Evolutionary conservation across 2,888 invertebrate species (phyloP).

Genomic region (Eristalis intricaria): DNA sequence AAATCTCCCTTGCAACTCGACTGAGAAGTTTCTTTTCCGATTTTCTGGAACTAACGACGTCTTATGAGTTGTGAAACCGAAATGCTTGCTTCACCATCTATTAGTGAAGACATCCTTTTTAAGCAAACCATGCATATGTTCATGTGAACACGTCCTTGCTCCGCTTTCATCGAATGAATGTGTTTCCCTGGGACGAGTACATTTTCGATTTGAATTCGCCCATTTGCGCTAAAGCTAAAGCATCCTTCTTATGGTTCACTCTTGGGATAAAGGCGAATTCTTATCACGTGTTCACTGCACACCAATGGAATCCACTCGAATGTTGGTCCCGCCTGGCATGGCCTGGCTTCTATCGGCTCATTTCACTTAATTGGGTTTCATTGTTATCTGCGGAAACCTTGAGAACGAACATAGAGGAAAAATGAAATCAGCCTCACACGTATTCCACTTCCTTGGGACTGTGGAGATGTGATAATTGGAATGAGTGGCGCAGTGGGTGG

Average conservation of each 20-base stretch:
- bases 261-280: slow-evolving; percentile 35
- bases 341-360: slow-evolving; percentile 14
- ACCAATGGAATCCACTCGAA: slow-evolving; percentile 11
- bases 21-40: not conserved
- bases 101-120: not conserved
- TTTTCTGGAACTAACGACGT: not conserved
- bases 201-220: slow-evolving; percentile 3
- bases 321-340: slow-evolving; percentile 14
- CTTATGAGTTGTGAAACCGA: not conserved
- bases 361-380: slow-evolving; percentile 33
- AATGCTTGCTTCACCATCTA: not conserved
- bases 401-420: not conserved
- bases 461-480: not conserved
- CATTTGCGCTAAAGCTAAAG: not conserved
- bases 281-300: slow-evolving; percentile 51
- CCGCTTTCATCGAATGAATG: not conserved
- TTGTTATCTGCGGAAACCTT: slow-evolving; percentile 1
- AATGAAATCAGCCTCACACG: not conserved
- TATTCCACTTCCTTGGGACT: not conserved
- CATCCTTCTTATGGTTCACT: slow-evolving; percentile 9
- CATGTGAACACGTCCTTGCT: not conserved
- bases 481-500: no score
- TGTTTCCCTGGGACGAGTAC: not conserved
- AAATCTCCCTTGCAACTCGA: not conserved
- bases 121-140: not conserved